Conservation (phyloP, 2,888 invertebrate species). For the Troides aeacus region DNA sequence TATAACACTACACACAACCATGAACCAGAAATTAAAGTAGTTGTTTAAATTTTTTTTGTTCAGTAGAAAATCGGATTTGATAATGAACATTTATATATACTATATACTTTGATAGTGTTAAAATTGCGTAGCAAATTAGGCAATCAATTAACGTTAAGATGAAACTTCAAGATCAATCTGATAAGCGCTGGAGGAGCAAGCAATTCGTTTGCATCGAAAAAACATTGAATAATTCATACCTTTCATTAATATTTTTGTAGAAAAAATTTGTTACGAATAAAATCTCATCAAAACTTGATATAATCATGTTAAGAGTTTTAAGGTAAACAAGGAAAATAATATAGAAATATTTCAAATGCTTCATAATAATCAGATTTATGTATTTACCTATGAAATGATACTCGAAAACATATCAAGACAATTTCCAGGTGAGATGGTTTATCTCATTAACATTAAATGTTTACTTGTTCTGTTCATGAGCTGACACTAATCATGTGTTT, state of each 20-base stretch:
- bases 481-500: neutral
- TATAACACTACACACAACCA: too few species aligned
- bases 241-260: neutral
- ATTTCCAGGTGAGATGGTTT: neutral
- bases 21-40: too few species aligned
- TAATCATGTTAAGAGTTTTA: neutral
- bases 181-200: neutral
- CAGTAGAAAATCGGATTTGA: too few species aligned
- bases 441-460: conserved; percentile 2
- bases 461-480: neutral
- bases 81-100: too few species aligned
- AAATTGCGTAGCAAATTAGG: too few species aligned
- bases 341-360: too few species aligned
- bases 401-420: neutral
- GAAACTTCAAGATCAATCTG: neutral
- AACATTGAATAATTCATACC: neutral
- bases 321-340: too few species aligned
- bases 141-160: neutral
- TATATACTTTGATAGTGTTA: too few species aligned
- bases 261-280: neutral
- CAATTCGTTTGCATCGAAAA: neutral
- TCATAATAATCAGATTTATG: neutral
- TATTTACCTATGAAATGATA: neutral
- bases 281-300: neutral
- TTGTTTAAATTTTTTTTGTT: too few species aligned